A percentile compares a stretch with the other conserved stretches of the same genome.
Evolutionary conservation across 2,113 vertebrate species (phyloP).

Genomic region (Microcebus ravelobensis): DNA sequence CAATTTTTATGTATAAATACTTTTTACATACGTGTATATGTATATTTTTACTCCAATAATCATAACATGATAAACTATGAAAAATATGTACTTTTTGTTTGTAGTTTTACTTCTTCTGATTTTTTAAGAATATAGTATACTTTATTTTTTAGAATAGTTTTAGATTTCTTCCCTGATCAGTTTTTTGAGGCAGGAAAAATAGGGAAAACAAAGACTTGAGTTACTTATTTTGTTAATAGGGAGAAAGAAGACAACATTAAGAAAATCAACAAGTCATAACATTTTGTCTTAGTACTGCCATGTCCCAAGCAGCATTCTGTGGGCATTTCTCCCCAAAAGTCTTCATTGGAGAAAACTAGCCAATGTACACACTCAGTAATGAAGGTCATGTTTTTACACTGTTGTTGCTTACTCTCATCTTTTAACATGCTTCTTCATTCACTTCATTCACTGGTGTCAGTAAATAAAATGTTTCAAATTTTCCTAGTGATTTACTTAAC

Average conservation of each 20-base stretch:
- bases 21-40: background rate
- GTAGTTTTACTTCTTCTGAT: background rate
- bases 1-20: background rate
- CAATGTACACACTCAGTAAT: background rate
- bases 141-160: background rate
- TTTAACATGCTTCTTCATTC: background rate
- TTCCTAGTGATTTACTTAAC: slow-evolving; percentile 3
- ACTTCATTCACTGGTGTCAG: background rate
- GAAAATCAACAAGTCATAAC: background rate
- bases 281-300: background rate
- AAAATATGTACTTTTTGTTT: background rate
- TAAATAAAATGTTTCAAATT: slow-evolving; percentile 12
- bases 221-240: background rate
- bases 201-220: background rate
- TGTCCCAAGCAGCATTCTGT: background rate
- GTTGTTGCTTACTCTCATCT: background rate
- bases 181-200: background rate
- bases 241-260: background rate
- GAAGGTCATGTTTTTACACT: background rate
- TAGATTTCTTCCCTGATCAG: background rate
- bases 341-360: background rate
- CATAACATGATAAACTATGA: background rate
- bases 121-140: background rate
- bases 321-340: background rate
- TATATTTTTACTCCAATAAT: background rate